Evolutionary conservation across 2,797 vertebrate genomes (phyloP).

Genomic region (Triplophysa yarkandensis): DNA sequence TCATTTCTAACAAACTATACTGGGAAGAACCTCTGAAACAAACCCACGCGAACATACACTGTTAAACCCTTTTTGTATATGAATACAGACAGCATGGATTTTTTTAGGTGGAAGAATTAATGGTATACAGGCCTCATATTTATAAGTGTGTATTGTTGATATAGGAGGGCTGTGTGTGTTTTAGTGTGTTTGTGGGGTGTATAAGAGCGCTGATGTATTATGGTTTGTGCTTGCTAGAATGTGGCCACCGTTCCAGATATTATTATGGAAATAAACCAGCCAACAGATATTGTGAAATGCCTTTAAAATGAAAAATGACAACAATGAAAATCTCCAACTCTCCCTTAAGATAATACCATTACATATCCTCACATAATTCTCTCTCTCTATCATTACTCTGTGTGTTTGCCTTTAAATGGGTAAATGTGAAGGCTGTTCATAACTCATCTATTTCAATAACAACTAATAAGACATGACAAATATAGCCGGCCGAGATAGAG

Average conservation of each 20-base stretch:
- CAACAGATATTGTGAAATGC: constrained; percentile 45
- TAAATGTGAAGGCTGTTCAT: constrained; percentile 56
- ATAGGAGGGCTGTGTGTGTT: not conserved
- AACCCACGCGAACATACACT: constrained; percentile 1
- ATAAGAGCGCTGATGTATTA: not conserved
- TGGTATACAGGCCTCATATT: not conserved
- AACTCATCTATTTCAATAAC: constrained; percentile 56
- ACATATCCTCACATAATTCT: not conserved
- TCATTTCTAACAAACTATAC: constrained; percentile 46
- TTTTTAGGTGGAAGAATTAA: not conserved
- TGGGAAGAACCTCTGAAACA: constrained; percentile 24
- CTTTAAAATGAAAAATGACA: constrained; percentile 45
- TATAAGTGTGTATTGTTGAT: constrained; percentile 5
- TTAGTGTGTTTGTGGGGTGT: not conserved
- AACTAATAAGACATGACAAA: constrained; percentile 58
- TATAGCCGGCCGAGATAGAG: constrained; percentile 43
- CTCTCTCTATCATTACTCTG: constrained; percentile 39
- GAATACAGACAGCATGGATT: constrained; percentile 14
- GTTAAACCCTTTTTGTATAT: constrained; percentile 14
- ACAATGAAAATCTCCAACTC: constrained; percentile 34
- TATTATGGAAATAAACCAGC: constrained; percentile 33
- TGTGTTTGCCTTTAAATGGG: constrained; percentile 41
- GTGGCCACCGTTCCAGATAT: constrained; percentile 12
- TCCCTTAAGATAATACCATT: constrained; percentile 21
- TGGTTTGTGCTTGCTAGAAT: constrained; percentile 16